Conservation (phyloP, 2,797 vertebrate species). For the Muscicapa striata region DNA sequence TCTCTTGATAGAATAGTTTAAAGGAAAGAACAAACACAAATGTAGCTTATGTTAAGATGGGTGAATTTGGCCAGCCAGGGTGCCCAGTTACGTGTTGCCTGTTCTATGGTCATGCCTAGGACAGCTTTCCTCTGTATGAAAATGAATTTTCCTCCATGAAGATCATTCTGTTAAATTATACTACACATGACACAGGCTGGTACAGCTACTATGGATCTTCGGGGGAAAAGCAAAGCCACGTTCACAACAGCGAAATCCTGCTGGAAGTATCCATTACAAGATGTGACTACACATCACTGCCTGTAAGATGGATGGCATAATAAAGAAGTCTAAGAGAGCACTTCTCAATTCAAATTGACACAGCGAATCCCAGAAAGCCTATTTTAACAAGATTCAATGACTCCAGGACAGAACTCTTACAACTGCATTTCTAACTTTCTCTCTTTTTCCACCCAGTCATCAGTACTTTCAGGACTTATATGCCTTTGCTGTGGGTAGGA, state of each 20-base stretch:
- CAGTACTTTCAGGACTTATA: not conserved
- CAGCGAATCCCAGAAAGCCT: not conserved
- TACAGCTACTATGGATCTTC: not conserved
- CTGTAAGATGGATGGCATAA: not conserved
- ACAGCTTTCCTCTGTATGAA: not conserved
- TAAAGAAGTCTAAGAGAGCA: constrained; percentile 15
- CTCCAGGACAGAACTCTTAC: not conserved
- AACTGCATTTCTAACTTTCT: not conserved
- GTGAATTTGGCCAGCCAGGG: rapidly evolving
- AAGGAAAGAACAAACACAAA: not conserved
- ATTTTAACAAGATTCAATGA: constrained; percentile 17
- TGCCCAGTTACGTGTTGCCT: not conserved
- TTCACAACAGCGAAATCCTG: not conserved
- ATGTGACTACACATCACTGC: not conserved
- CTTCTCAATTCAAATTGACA: not conserved
- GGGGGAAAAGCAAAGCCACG: not conserved
- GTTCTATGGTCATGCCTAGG: not conserved
- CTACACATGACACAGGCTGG: not conserved
- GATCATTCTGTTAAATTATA: not conserved
- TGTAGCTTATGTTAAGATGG: not conserved
- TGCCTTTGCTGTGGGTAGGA: not conserved
- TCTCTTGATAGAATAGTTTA: not conserved
- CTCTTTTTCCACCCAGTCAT: not conserved
- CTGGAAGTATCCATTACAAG: not conserved
- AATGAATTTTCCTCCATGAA: not conserved